Evolutionary conservation across 2,797 vertebrate genomes (phyloP).

Genomic region (Spea hammondii): DNA sequence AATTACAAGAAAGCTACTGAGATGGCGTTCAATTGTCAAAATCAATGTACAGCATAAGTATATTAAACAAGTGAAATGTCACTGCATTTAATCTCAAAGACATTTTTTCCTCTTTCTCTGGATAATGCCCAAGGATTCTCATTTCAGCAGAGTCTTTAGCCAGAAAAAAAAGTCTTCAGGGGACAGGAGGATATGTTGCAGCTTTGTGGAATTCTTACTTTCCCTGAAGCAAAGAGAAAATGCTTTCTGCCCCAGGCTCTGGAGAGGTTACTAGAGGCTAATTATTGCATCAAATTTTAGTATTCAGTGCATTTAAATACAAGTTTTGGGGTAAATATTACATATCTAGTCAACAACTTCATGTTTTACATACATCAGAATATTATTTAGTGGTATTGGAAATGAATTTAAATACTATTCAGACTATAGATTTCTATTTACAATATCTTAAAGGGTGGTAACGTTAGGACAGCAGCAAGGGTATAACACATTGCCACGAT

Average conservation of each 20-base stretch:
- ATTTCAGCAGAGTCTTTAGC: neutral
- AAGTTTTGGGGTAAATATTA: no score
- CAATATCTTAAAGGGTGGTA: no score
- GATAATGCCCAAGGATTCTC: constrained; percentile 20
- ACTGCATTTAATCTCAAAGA: constrained; percentile 21
- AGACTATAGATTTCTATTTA: no score
- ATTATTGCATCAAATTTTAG: no score
- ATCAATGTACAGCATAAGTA: constrained; percentile 28
- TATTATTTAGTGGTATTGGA: no score
- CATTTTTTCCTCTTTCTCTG: constrained; percentile 1
- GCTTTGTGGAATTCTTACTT: neutral
- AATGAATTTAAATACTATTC: no score
- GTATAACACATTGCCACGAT: no score
- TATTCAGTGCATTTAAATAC: no score
- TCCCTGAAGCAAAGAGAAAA: neutral
- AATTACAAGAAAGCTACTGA: constrained; percentile 38
- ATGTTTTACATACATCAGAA: no score
- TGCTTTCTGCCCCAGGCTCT: neutral
- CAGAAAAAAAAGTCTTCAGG: neutral
- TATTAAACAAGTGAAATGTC: constrained; percentile 26
- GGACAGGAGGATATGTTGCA: constrained; percentile 2
- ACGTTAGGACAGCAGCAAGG: no score
- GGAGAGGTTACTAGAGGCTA: constrained; percentile 1
- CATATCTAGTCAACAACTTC: no score
- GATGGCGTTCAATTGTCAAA: constrained; percentile 38